A percentile compares a stretch with the other conserved stretches of the same genome.
phyloP scores from a whole-genome alignment of 2,888 invertebrate species.

The Lycocerus yunnanus region DNA sequence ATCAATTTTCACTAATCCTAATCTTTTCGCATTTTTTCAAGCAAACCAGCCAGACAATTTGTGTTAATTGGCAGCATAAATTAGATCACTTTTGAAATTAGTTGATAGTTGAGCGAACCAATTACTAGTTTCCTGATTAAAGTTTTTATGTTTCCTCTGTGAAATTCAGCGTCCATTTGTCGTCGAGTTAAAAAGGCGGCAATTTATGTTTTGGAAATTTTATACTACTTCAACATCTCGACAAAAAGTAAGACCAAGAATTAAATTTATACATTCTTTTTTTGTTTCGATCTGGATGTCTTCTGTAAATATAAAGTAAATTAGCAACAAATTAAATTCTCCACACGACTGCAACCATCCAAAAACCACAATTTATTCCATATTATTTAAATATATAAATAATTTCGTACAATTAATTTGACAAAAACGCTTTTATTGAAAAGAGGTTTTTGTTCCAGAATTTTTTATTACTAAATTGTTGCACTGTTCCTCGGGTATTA shows the following conservation, averaged over 20 bases:
- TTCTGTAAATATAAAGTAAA: background rate
- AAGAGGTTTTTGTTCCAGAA: too few relatives aligned
- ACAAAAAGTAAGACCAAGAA: too few relatives aligned
- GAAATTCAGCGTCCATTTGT: background rate
- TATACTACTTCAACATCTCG: background rate
- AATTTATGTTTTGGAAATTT: background rate
- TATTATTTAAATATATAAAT: too few relatives aligned
- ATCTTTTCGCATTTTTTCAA: background rate
- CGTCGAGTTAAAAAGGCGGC: background rate
- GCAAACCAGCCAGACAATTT: background rate
- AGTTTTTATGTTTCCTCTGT: background rate
- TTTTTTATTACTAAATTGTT: too few relatives aligned
- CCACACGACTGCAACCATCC: too few relatives aligned
- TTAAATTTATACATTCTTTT: too few relatives aligned
- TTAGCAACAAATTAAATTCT: too few relatives aligned
- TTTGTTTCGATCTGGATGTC: too few relatives aligned
- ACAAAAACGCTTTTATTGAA: too few relatives aligned
- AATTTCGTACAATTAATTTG: too few relatives aligned
- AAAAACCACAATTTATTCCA: too few relatives aligned
- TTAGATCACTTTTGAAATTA: background rate
- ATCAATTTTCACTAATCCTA: background rate
- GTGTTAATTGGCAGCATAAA: background rate
- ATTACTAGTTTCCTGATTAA: background rate
- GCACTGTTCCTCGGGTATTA: too few relatives aligned
- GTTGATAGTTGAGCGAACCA: background rate